Percentiles rank a stretch among this genome's conserved stretches.
phyloP scores from a whole-genome alignment of 2,113 vertebrate species.

The Rhipidura dahli region DNA sequence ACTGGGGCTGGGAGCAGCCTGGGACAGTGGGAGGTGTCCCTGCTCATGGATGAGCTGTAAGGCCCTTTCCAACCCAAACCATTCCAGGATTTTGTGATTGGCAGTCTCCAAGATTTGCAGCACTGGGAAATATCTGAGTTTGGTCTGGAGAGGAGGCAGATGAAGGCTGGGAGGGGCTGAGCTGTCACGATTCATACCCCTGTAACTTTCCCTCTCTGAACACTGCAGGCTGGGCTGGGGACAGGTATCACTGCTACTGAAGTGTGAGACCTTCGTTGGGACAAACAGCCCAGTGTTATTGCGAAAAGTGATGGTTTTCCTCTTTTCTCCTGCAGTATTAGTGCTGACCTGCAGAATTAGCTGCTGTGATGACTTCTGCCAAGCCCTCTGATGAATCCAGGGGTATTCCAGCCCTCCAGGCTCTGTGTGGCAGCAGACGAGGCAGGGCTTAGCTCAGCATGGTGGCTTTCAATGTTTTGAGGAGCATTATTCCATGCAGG shows the following conservation, averaged over 20 bases:
- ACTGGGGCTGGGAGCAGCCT: too few species aligned
- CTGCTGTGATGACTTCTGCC: rapidly evolving
- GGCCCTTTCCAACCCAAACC: background rate
- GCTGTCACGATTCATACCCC: rapidly evolving
- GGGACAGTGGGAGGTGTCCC: background rate
- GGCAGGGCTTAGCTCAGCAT: rapidly evolving
- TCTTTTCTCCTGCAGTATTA: background rate
- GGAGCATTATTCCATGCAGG: rapidly evolving
- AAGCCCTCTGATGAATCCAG: background rate
- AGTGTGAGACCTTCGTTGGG: rapidly evolving
- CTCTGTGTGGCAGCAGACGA: rapidly evolving
- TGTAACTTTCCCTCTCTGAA: rapidly evolving
- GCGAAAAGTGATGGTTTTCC: background rate
- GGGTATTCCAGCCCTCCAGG: background rate
- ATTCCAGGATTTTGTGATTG: background rate
- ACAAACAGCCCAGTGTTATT: rapidly evolving
- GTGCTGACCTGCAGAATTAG: background rate
- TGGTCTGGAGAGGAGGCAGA: background rate
- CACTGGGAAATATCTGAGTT: rapidly evolving
- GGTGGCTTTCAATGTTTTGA: rapidly evolving
- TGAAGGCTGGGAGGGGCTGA: rapidly evolving
- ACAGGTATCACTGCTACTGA: rapidly evolving
- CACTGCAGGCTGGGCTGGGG: too few species aligned
- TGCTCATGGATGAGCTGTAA: background rate
- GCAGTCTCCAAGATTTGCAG: background rate